phyloP scores from a whole-genome alignment of 2,888 invertebrate genomes.

The Hoplodrina blanda region DNA sequence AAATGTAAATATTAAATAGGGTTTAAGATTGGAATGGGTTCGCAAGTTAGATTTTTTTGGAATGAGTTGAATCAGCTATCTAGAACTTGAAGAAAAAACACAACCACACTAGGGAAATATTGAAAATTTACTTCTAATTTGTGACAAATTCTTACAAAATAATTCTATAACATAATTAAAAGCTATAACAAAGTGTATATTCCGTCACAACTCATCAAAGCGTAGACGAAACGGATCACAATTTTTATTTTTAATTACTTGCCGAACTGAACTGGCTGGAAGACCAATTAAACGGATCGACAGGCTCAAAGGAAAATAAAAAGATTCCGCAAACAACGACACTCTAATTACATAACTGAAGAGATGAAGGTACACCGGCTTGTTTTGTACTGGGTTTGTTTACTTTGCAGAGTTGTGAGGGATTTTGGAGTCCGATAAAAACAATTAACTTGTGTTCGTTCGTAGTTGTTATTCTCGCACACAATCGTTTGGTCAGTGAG shows the following conservation, averaged over 20 bases:
- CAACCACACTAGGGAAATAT: background rate
- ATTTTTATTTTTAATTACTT: slow-evolving; percentile 74
- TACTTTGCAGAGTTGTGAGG: slow-evolving; percentile 9
- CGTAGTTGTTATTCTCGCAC: too few species aligned
- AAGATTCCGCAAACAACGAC: slow-evolving; percentile 58
- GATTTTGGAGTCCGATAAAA: background rate
- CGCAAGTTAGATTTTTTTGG: background rate
- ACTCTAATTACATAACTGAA: slow-evolving; percentile 58
- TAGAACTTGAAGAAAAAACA: background rate
- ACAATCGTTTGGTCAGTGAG: too few species aligned
- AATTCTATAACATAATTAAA: slow-evolving; percentile 6
- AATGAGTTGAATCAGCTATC: background rate
- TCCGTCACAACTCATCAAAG: slow-evolving; percentile 53
- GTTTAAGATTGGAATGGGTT: background rate
- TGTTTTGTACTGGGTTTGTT: slow-evolving; percentile 24
- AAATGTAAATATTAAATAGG: background rate
- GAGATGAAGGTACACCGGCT: slow-evolving; percentile 5
- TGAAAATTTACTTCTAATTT: background rate
- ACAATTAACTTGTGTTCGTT: background rate
- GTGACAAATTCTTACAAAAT: background rate
- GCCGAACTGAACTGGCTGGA: slow-evolving; percentile 34
- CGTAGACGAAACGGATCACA: slow-evolving; percentile 36
- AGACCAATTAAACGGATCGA: slow-evolving; percentile 64
- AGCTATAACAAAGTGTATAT: background rate
- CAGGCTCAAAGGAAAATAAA: slow-evolving; percentile 66